Evolutionary conservation across 2,888 invertebrate genomes (phyloP), one percentile per base, ranked within the genome.

Genomic region (Pseudococcus viburni): DNA sequence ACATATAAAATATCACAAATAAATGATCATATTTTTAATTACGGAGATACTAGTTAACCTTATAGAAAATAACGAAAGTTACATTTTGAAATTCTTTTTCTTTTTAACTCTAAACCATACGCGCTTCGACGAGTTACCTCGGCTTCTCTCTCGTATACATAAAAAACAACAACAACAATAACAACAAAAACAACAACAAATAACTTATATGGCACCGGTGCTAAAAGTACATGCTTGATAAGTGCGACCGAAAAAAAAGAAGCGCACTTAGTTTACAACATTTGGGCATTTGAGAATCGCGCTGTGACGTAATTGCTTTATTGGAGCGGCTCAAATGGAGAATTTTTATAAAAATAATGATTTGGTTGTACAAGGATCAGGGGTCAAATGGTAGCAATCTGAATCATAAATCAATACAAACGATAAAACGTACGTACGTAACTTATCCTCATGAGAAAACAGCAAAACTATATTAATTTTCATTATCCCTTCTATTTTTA

Each of bases 121-220:
- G 19, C 84, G 19, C 19, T 8, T 39, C 9, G 42, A 33, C 77
- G 48, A 83, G 42, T 83, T 6, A 42, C 5, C 64, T 22, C 64
- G 22, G 22, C 64, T 22, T 64, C 64, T 64, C 64, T 64, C 22
- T 64, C 64, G 64, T 64, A 19, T 22, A 64, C 11, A 22, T 64
- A 64, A 22, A 59, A 9, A 51, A 84, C 48, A n/a, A 64, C 46
- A 48, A 84, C 84, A 48, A 84, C 22, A 46, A 84, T 48, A 22
- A 22, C 48, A 77, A 39, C 39, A 77, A 39, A 15, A 77, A 19
- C 77, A 19, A 77, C 39, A 64, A 85, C 85, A 85, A 26, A 51
- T 55, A 33, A 85, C 39, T 85, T 33, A 83, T 88, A 88, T 88
- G 88, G 88, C 88, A 88, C 88, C 88, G 88, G 73, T 80, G 55